Base-by-base conservation (phyloP, 2,797 vertebrate species). In the Centropyge bicolor region DNA sequence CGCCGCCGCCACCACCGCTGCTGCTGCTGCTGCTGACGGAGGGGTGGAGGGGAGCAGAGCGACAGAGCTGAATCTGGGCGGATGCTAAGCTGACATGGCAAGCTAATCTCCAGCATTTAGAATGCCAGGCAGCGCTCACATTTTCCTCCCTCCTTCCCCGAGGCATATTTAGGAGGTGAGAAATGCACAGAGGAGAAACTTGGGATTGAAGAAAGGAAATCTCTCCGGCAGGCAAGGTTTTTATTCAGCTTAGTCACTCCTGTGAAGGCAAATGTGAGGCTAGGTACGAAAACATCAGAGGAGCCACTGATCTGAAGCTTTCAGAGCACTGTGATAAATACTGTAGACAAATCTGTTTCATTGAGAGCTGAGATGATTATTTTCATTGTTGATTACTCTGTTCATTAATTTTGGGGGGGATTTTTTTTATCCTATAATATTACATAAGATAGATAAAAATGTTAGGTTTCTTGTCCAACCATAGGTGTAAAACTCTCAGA, bases 51-150 rank as follows among this genome's bases (percentile, higher is more conserved):
- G 74, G 40, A 68, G 80, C 79, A 27, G 74, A 82, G 80, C 64
- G 75, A 82, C 88, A 89, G 73, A 88, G 83, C 78, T 56, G 63
- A 78, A 86, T 86, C 51, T 65, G 74, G 81, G 72, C 20, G 45
- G 89, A 89, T 83, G 84, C 81, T 90, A 94, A 94, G 86, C 80
- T 89, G 91, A 91, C 87, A 76, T 70, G 78, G 90, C 73, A 48
- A 64, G 91, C 86, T 94, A 90, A 94, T 92, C 88, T 86, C 48
- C 45, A 22, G 77, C 71, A n/a, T 93, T 91, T 86, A 75, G 61
- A 87, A 90, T 86, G 80, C 81, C 65, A 80, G 76, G 80, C 86
- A 81, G 9, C 6, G 1, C 66, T 88, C 78, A 60, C 65, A 86
- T 70, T 87, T 81, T 81, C 71, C 70, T 57, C 48, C 66, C 52